Conservation (phyloP, 2,113 vertebrate genomes). For the Phoxinus phoxinus region DNA sequence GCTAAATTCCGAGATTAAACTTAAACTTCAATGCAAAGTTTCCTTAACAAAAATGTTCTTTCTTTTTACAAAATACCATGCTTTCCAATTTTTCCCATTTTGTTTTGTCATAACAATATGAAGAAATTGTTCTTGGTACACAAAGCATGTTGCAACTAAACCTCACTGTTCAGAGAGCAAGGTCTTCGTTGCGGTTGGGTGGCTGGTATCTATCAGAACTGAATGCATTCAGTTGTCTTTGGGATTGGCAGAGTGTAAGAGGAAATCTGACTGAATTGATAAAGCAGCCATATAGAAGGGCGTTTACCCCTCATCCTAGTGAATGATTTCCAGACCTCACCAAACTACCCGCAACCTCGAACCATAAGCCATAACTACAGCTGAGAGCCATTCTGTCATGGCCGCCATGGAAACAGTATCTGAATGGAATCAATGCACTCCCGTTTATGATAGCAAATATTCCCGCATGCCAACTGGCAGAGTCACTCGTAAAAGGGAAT, state of each 20-base stretch:
- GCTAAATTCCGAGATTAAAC: no score
- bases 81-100: not conserved
- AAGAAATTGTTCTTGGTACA: not conserved
- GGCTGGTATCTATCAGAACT: not conserved
- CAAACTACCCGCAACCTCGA: conserved; percentile 18
- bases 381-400: conserved; percentile 31
- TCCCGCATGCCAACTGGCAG: conserved; percentile 31
- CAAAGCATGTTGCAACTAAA: conserved; percentile 9
- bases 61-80: not conserved
- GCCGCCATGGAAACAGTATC: conserved; percentile 34
- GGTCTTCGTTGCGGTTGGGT: not conserved
- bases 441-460: conserved; percentile 31
- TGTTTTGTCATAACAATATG: not conserved
- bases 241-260: conserved; percentile 24
- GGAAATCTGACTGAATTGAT: conserved; percentile 45
- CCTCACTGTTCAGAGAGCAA: conserved; percentile 9
- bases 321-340: conserved; percentile 60
- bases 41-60: not conserved
- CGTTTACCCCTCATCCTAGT: conserved; percentile 43
- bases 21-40: no score
- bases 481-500: conserved; percentile 18
- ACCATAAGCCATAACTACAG: conserved; percentile 52
- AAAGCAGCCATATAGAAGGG: conserved; percentile 48
- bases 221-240: not conserved
- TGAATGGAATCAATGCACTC: conserved; percentile 24